Percentiles rank a stretch among this genome's conserved stretches.
These are phyloP conservation scores for Xenentodon cancila DNA, from an alignment of 2,797 vertebrate species.

Conservation along the genomic window DNA sequence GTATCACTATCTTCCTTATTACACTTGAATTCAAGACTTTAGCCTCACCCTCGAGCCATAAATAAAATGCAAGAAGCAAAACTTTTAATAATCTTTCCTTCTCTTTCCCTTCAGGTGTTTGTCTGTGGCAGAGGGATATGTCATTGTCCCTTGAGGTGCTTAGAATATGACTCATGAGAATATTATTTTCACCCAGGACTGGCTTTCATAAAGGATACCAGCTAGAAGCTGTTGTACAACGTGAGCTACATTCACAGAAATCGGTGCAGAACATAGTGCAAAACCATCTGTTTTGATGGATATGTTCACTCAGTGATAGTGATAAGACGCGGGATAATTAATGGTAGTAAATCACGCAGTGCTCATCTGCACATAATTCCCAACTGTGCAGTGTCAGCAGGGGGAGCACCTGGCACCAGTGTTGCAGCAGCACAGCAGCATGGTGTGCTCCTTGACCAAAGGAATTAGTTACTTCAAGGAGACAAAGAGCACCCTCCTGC, in stretches of 20 bases:
- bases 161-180: slow-evolving; percentile 74
- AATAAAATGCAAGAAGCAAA: slow-evolving; percentile 74
- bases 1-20: slow-evolving; percentile 57
- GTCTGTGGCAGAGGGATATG: slow-evolving; percentile 64
- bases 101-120: slow-evolving; percentile 68
- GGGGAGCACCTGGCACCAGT: slow-evolving; percentile 57
- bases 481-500: slow-evolving; percentile 40
- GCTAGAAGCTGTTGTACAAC: slow-evolving; percentile 6
- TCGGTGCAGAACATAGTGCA: slow-evolving; percentile 23
- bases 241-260: background rate
- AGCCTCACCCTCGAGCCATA: slow-evolving; percentile 73
- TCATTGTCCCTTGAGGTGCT: slow-evolving; percentile 68
- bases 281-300: slow-evolving; percentile 39
- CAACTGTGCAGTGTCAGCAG: slow-evolving; percentile 60
- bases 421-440: slow-evolving; percentile 16
- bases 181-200: slow-evolving; percentile 61
- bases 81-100: slow-evolving; percentile 82
- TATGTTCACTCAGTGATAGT: slow-evolving; percentile 34
- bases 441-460: slow-evolving; percentile 47
- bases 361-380: slow-evolving; percentile 32
- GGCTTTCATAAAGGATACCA: slow-evolving; percentile 57
- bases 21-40: slow-evolving; percentile 65
- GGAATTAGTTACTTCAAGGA: slow-evolving; percentile 50
- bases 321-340: slow-evolving; percentile 24
- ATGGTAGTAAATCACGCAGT: slow-evolving; percentile 44